Base-by-base conservation (phyloP, 2,888 invertebrate species). In the Machimus atricapillus region DNA sequence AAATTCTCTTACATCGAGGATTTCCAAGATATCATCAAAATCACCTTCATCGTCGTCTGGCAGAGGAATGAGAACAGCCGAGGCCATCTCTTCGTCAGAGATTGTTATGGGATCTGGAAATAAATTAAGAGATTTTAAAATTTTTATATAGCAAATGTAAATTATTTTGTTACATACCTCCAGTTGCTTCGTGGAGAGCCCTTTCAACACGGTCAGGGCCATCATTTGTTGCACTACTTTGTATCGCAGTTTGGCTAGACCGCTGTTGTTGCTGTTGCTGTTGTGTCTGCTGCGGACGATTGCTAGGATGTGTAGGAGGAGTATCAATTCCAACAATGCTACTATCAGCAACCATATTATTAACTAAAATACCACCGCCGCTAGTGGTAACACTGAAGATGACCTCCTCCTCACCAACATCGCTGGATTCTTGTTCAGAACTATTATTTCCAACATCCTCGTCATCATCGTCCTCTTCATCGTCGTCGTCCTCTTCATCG, bases 31-130 rank as follows among this genome's bases (percentile, higher is more conserved):
- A n/a, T 87, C 87, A 14, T 87, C 88, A 19, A 88, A 85, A 31
- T 87, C 88, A 27, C 88, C 88, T 37, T 88, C 89, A 87, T 88
- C 83, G 56, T 88, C 87, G n/a, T 31, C 58, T 16, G 87, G 88
- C 16, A 88, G 56, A 58, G 87, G 87, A 16, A 88, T 86, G 19
- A 87, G 56, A 31, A 74, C 87, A 37, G 88, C 85, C 9, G 86
- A 86, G 12, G 78, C 88, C 76, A 88, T 87, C 34, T 87, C 87
- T 14, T 77, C 83, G 16, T 87, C 74, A 14, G 81, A 37, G 19
- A 83, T 87, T 12, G 76, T 77, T 23, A 79, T 78, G 1, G 79
- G 58, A 19, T 40, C 85, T 85, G n/a, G 14, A 43, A 27, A 8
- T 7, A 79, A 79, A 23, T 40, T 46, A 34, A 7, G 7, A 4